Base-by-base conservation (phyloP, 2,888 invertebrate species). In the Cosmia trapezina region DNA sequence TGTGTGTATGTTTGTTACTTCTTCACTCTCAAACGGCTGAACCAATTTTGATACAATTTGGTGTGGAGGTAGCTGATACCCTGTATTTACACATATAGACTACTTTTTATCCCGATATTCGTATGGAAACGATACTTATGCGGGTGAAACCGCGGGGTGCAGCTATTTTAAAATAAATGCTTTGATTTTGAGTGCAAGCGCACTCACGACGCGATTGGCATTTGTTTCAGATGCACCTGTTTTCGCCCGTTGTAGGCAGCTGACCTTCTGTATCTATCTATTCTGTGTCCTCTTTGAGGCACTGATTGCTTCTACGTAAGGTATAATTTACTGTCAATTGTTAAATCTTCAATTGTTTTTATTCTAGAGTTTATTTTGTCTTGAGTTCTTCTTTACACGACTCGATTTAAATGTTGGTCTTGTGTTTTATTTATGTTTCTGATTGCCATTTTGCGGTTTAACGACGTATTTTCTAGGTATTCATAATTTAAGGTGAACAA, bases 381-480 rank as follows among this genome's bases (percentile, higher is more conserved):
- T 19, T 4, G 8, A 22, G 51, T 33, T 75, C 8, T 33, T 75
- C 8, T 37, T 65, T 17, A 28, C 8, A 19, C 12, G 28, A 45
- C 49, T 45, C 45, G 37, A 64, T 75, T 64, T 45, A 19, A 76
- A 72, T 47, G 17, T 75, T 53, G 76, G 65, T 47, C 41, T 14
- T 28, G 45, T 19, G 4, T 54, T 51, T 69, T 43, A 43, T 51
- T 69, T 43, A 43, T 33, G 6, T 33, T 5, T 33, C 3, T 41
- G 41, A 43, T 64, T 19, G 12, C 4, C 8, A 51, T 19, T 45
- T 37, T 72, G 53, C 6, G 76, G 72, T 53, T 75, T 63, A 28
- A 11, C 28, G n/a, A 53, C 7, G 28, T 7, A 65, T 72, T 43
- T 43, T 14, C 43, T 17, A 43, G 47, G 6, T 60, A 73, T 49